Conservation (phyloP, 92 coral and sea anemone genomes). For the Micromussa lordhowensis region DNA sequence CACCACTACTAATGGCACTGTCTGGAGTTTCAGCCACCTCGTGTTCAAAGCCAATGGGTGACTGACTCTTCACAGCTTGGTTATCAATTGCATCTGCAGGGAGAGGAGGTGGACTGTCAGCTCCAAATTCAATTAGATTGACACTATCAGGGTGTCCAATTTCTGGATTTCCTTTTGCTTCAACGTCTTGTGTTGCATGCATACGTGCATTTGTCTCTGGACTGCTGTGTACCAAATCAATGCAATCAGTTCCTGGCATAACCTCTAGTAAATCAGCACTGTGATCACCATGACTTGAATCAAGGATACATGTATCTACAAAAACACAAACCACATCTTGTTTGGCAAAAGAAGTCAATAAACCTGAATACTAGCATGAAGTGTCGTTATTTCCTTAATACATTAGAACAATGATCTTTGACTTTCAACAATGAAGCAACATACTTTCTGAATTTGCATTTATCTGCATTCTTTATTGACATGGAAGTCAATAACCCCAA, state of each 20-base stretch:
- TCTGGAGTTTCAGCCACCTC: constrained; percentile 49
- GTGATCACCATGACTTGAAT: not conserved
- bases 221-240: constrained; percentile 16
- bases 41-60: not conserved
- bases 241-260: not conserved
- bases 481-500: too few relatives aligned
- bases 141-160: constrained; percentile 7
- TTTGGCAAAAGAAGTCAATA: not conserved
- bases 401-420: too few relatives aligned
- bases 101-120: constrained; percentile 2
- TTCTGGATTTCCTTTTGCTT: not conserved
- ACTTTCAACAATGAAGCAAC: too few relatives aligned
- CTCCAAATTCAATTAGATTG: constrained; percentile 44
- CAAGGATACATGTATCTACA: not conserved
- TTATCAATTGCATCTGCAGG: not conserved
- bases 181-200: constrained; percentile 22
- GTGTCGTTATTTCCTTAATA: too few relatives aligned
- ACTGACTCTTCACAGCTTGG: not conserved
- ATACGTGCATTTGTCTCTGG: not conserved
- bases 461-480: too few relatives aligned
- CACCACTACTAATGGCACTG: constrained; percentile 84
- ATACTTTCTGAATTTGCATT: too few relatives aligned
- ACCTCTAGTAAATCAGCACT: not conserved
- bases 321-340: not conserved
- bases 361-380: too few relatives aligned